Evolutionary conservation across 2,797 vertebrate species (phyloP), one percentile per base, ranked within the genome.

Genomic region (Tokudaia tokunoshimensis): DNA sequence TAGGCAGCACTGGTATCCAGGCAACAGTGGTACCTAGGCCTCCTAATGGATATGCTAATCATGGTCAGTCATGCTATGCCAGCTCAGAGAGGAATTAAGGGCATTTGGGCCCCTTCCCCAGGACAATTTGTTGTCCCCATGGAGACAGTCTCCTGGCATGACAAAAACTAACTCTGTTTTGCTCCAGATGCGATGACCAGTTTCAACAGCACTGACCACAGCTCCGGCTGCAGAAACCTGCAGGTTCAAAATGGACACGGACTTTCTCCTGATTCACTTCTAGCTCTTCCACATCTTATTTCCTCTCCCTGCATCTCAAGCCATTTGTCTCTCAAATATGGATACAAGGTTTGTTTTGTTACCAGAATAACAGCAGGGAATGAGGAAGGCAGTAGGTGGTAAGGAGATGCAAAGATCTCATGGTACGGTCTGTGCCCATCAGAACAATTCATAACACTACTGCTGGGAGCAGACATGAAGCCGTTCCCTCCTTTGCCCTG

Each of bases 1-100:
- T 37, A 57, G 85, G 65, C 50, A 87, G 67, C 14, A 57, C 50
- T 88, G 85, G 83, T 87, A 72, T 87, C 85, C n/a, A 89, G 17
- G n/a, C 65, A 80, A 74, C 52, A 70, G 29, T 63, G 85, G 70
- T 90, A 76, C 29, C 47, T 61, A 61, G 59, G 80, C 70, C 57
- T 90, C 78, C 72, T 72, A 41, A 72, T 22, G 65, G 50, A 44
- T 74, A 34, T 12, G 22, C 37, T 86, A 80, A 86, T 83, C 22
- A 55, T 52, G 72, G 63, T 74, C 61, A 85, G 37, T 87, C 75
- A 63, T n/a, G n/a, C 52, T 74, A 17, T 44, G 26, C 31, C 44
- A n/a, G 57, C 24, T 1, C 5, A 47, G 17, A 90, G 81, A 24
- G 29, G 57, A 79, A 50, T 67, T 52, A 75, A 79, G 75, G 22